Percentiles rank a stretch among this genome's conserved stretches.
These are phyloP conservation scores for Neosilurus hyrtlii DNA, from an alignment of 2,797 vertebrate species.

Conservation along the genomic window DNA sequence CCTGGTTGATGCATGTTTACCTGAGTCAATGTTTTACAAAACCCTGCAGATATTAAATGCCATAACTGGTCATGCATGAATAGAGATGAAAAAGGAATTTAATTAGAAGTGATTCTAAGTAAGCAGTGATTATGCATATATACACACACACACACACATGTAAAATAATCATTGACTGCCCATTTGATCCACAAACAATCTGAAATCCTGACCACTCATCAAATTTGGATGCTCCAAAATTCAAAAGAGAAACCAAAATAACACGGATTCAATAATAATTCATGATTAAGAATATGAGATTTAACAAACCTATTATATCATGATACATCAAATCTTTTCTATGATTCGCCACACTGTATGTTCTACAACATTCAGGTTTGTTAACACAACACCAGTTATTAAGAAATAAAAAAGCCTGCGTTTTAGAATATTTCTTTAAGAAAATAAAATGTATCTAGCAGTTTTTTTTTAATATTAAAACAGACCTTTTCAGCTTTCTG, in stretches of 20 bases:
- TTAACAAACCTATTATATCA: neutral
- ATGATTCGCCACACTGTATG: no score
- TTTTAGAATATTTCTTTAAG: neutral
- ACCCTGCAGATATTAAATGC: neutral
- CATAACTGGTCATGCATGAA: neutral
- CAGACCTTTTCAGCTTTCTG: neutral
- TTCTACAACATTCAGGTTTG: neutral
- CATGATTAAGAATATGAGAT: neutral
- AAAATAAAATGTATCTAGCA: neutral
- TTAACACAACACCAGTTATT: neutral
- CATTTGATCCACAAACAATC: neutral
- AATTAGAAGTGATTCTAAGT: neutral
- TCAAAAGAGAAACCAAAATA: neutral
- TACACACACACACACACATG: no score
- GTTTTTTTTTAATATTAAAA: neutral
- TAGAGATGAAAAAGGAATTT: neutral
- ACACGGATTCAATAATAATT: neutral
- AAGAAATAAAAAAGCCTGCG: neutral
- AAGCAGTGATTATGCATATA: neutral
- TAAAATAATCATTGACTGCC: neutral
- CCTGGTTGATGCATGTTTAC: slow-evolving; percentile 12
- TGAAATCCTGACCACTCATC: neutral
- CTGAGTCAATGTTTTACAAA: slow-evolving; percentile 42
- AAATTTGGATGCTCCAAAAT: neutral
- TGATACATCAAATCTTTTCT: neutral